These are phyloP conservation scores for Sebastolobus altivelis DNA, from an alignment of 2,797 vertebrate genomes.

Conservation along the genomic window DNA sequence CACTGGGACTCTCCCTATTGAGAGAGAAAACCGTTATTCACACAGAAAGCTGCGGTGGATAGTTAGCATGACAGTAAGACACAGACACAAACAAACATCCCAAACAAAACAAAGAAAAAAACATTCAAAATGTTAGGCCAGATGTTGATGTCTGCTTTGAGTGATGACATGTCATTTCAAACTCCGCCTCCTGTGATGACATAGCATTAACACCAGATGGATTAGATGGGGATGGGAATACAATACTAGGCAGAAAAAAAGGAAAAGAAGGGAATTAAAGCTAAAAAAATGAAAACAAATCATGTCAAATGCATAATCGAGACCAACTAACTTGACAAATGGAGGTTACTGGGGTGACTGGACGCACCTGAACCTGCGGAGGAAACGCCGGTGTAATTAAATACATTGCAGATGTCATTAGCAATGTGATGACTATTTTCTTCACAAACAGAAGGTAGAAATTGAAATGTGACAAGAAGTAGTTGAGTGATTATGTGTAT, in stretches of 20 bases:
- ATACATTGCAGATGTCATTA: constrained; percentile 77
- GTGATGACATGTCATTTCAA: constrained; percentile 91
- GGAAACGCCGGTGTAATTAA: constrained; percentile 91
- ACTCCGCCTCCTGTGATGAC: constrained; percentile 89
- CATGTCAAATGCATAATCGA: constrained; percentile 94
- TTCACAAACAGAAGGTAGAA: constrained; percentile 59
- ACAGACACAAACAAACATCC: constrained; percentile 77
- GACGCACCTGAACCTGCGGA: constrained; percentile 95
- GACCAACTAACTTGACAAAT: constrained; percentile 98
- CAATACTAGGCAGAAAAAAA: constrained; percentile 84
- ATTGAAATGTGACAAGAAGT: constrained; percentile 54
- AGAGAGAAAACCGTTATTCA: constrained; percentile 89
- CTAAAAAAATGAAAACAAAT: constrained; percentile 80
- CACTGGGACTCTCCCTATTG: constrained; percentile 87
- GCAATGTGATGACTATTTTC: constrained; percentile 86
- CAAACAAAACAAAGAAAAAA: constrained; percentile 74
- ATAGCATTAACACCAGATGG: constrained; percentile 87
- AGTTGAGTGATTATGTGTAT: constrained; percentile 51
- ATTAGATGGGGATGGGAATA: constrained; percentile 87
- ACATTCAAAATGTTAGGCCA: constrained; percentile 84
- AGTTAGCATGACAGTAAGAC: constrained; percentile 86
- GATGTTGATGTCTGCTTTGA: constrained; percentile 90
- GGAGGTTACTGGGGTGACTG: constrained; percentile 97
- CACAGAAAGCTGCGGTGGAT: constrained; percentile 81
- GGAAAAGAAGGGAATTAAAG: constrained; percentile 79